These are phyloP conservation scores for Sorex fumeus DNA, from an alignment of 2,113 vertebrate species.

Conservation along the genomic window DNA sequence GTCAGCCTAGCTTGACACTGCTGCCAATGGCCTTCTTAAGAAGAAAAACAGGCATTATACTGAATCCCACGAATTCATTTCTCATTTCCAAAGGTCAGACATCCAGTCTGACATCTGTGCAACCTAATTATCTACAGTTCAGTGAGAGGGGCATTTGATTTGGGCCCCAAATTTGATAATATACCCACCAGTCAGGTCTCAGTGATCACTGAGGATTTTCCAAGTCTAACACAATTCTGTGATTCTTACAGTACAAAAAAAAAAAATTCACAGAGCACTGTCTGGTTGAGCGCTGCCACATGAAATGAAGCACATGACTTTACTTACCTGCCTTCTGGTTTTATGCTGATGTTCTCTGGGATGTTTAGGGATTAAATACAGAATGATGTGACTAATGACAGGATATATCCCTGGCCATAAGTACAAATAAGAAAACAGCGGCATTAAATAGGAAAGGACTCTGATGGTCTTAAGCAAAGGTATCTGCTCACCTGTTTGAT, in stretches of 20 bases:
- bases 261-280: neutral
- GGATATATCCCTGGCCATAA: neutral
- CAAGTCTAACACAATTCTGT: neutral
- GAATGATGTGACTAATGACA: slow-evolving; percentile 3
- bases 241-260: neutral
- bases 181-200: neutral
- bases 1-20: slow-evolving; percentile 45
- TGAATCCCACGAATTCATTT: slow-evolving; percentile 51
- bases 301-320: slow-evolving; percentile 4
- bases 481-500: slow-evolving; percentile 89
- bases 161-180: neutral
- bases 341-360: neutral
- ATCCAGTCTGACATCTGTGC: neutral
- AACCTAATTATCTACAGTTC: slow-evolving; percentile 43
- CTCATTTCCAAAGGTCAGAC: slow-evolving; percentile 51
- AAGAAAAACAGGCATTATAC: slow-evolving; percentile 30
- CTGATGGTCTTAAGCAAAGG: neutral
- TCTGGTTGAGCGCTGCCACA: too few relatives aligned
- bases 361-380: slow-evolving; percentile 33
- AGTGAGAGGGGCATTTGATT: slow-evolving; percentile 40
- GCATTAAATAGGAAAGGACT: neutral
- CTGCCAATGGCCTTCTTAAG: slow-evolving; percentile 48
- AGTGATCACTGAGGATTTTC: slow-evolving; percentile 7
- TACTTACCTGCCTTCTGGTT: neutral
- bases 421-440: neutral